These are phyloP conservation scores for Meriones unguiculatus DNA, from an alignment of 2,113 vertebrate species.

Conservation along the genomic window DNA sequence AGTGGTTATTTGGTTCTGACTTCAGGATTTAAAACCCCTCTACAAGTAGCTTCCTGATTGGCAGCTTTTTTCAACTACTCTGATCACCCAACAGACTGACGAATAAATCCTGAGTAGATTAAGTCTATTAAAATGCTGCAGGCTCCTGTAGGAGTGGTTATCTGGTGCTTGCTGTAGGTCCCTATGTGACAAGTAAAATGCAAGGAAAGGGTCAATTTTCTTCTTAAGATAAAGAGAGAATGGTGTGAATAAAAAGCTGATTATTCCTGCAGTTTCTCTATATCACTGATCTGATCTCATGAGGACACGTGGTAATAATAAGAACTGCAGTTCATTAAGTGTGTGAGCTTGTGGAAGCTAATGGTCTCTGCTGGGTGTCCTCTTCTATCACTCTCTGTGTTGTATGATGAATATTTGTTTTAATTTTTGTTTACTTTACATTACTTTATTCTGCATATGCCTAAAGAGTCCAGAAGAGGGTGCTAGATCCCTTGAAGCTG, in stretches of 20 bases:
- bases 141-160: neutral
- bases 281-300: neutral
- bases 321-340: neutral
- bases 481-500: neutral
- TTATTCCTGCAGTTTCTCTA: neutral
- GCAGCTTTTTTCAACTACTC: neutral
- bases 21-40: neutral
- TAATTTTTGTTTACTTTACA: neutral
- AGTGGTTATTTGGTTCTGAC: neutral
- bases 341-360: neutral
- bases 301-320: neutral
- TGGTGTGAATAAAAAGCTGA: neutral
- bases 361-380: neutral
- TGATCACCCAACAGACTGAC: neutral
- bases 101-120: neutral
- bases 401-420: neutral
- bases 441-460: neutral
- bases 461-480: neutral
- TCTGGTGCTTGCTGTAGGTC: neutral
- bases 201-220: neutral
- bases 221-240: neutral
- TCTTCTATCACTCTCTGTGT: neutral
- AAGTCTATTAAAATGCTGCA: neutral
- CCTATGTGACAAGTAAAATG: neutral
- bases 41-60: neutral